phyloP scores from a whole-genome alignment of 2,888 invertebrate genomes.

The Pheosia tremula region DNA sequence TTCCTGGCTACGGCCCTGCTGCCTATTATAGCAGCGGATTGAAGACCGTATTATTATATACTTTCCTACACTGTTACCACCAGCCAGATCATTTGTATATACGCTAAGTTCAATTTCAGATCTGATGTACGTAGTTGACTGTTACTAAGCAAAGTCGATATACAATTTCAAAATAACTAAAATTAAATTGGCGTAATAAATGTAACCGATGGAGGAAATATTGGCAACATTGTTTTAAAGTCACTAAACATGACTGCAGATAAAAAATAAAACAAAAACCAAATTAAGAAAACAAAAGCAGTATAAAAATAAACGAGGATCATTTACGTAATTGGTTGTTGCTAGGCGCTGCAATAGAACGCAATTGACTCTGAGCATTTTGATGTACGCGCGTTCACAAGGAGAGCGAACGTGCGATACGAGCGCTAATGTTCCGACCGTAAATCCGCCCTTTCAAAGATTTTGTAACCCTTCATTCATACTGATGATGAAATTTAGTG shows the following conservation, averaged over 20 bases:
- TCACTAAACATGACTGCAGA: slow-evolving; percentile 39
- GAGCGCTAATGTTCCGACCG: slow-evolving; percentile 15
- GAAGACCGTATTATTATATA: too few relatives aligned
- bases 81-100: background rate
- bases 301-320: slow-evolving; percentile 40
- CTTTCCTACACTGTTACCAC: background rate
- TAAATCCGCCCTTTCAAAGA: slow-evolving; percentile 25
- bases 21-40: too few relatives aligned
- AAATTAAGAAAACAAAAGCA: slow-evolving; percentile 26
- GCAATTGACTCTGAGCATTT: slow-evolving; percentile 40
- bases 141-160: background rate
- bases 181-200: slow-evolving; percentile 31
- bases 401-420: slow-evolving; percentile 37
- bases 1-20: too few relatives aligned
- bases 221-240: slow-evolving; percentile 43
- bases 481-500: background rate
- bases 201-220: slow-evolving; percentile 35
- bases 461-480: background rate
- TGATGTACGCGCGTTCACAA: slow-evolving; percentile 40
- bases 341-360: slow-evolving; percentile 39
- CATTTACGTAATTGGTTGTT: slow-evolving; percentile 51
- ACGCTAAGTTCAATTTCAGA: background rate
- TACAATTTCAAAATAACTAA: slow-evolving; percentile 2
- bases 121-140: background rate
- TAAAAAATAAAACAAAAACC: slow-evolving; percentile 19